phyloP scores from a whole-genome alignment of 2,113 vertebrate genomes.

The Delphinapterus leucas region DNA sequence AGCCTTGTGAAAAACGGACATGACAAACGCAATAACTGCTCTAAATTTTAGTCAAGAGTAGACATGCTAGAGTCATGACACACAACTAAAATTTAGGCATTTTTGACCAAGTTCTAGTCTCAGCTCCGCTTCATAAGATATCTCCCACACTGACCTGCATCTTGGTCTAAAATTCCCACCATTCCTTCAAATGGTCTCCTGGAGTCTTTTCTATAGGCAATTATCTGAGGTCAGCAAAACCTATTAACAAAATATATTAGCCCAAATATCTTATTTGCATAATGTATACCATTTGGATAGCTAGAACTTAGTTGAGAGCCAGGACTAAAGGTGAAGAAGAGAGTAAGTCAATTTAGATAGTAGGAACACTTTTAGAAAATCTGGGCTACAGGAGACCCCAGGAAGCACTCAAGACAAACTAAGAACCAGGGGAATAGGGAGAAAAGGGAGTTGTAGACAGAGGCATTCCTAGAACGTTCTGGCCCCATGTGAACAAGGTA shows the following conservation, averaged over 20 bases:
- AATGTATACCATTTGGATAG: background rate
- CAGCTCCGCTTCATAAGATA: background rate
- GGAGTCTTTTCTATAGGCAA: background rate
- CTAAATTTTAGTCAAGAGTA: background rate
- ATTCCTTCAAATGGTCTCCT: background rate
- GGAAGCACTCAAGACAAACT: background rate
- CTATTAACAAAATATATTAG: background rate
- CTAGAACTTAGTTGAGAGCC: background rate
- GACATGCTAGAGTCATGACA: background rate
- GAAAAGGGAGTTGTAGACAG: background rate
- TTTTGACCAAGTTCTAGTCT: background rate
- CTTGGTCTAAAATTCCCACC: background rate
- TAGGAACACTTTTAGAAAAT: background rate
- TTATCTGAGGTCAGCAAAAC: background rate
- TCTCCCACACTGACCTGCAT: background rate
- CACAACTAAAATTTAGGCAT: background rate
- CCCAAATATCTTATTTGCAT: background rate
- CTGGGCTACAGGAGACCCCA: background rate
- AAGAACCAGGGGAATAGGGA: background rate
- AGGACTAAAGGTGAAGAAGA: background rate
- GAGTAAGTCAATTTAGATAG: background rate
- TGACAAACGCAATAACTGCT: background rate
- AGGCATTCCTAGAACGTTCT: background rate
- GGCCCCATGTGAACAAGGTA: background rate
- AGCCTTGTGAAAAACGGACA: background rate